Evolutionary conservation across 2,113 vertebrate species (phyloP), one percentile per base, ranked within the genome.

Genomic region (Speoplatyrhinus poulsoni): DNA sequence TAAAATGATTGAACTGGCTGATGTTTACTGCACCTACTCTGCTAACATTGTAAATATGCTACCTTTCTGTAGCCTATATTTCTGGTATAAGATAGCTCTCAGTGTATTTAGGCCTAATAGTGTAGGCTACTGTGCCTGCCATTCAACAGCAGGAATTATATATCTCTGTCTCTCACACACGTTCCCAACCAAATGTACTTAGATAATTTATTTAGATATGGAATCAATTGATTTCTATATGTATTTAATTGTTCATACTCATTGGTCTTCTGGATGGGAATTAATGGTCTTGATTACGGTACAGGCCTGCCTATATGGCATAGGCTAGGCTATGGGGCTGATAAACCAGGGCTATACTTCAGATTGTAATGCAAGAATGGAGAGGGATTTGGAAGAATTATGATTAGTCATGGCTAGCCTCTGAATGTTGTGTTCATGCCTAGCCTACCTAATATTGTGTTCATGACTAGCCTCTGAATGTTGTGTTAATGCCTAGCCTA

Each of bases 321-420:
- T 26, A 26, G 19, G 19, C 19, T 26, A 26, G 1, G 72, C 65
- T 32, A 9, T n/a, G 69, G 55, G 50, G 80, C 75, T 83, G 86
- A 88, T 82, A 69, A 81, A 81, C 87, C 66, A 13, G 60, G 79
- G 70, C 84, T 82, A 57, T 67, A 62, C 55, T 15, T 26, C 19
- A 66, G 59, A 26, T 26, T 26, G 71, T 68, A 53, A 9, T 16
- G 53, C 65, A 58, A 15, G 65, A 52, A 47, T 46, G 65, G 67
- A 56, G 72, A 10, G 58, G 61, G 64, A 9, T 19, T 3, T 2
- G 46, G 62, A 1, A 48, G 53, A 16, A 71, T 55, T 55, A 60
- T 79, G 56, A 69, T 46, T 62, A 19, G 19, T 26, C 19, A 26
- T 26, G 19, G 19, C 19, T 2, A 26, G 19, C 19, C 19, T 19